Base-by-base conservation (phyloP, 2,113 vertebrate genomes). In the Poeciliopsis turrubarensis region DNA sequence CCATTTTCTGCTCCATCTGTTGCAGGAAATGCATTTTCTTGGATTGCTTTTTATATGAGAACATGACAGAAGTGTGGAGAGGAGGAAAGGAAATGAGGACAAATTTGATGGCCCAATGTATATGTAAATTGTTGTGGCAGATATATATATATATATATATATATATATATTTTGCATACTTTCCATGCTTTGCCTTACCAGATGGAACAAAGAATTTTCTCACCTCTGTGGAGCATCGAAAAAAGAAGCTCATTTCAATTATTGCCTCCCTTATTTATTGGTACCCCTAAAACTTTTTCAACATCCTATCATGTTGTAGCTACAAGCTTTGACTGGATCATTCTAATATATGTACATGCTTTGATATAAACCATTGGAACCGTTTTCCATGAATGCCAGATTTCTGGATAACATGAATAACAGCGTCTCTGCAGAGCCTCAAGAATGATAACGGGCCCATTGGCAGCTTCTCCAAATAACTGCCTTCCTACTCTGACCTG, bases 1-100 rank as follows among this genome's bases (percentile, higher is more conserved):
- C 70, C 63, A 91, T 92, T 91, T 92, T 89, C 82, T n/a, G 65
- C 91, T 91, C 75, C 78, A 86, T 88, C 88, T 91, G 82, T 84
- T 73, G 77, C 79, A 19, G 78, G 67, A 86, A 92, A 89, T 86
- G 73, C 68, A 69, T 80, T 90, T 84, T 80, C 68, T 51, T 80
- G 86, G 75, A 87, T 90, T 86, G 80, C 68, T 86, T 83, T 86
- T 73, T 68, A 72, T 54, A 82, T 26, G 19, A 65, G 47, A 80
- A 86, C 17, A 73, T 75, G 75, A 78, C 63, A 66, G 57, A 76
- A 68, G 62, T 63, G 61, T 30, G 63, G 67, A 83, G 67, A 15
- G 60, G 22, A 74, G 60, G 60, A 70, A 79, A 31, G 74, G 47
- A 13, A 80, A 73, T 41, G 31, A 64, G 68, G 32, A 69, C 44